Evolutionary conservation across 1,140 invertebrate genomes (phyloP), one percentile per base, ranked within the genome.

Genomic region (Forficula auricularia): DNA sequence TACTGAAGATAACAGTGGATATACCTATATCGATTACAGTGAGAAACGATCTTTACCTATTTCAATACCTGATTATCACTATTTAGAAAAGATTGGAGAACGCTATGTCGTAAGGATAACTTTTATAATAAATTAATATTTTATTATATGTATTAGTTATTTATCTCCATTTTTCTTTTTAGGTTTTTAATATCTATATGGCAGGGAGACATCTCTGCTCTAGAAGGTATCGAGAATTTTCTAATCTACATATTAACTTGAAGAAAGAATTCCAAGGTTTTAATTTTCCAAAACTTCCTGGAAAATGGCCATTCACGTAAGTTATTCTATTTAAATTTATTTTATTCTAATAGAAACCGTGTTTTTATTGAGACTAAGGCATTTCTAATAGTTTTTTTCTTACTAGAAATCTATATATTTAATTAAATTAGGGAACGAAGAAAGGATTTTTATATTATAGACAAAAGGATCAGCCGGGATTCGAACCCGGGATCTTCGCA

Each of bases 151-250:
- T 42, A 16, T 22, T 40, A 19, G 3, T 8, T 3, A 19, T 35
- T 12, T 36, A 22, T 36, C 19, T 47, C 19, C 35, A 22, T 32
- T 31, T 47, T 48, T 36, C 40, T 45, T 57, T 59, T 34, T 51
- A 72, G 69, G 73, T 94, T 1, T 99, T 88, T 64, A 98, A 98
- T 60, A 95, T 98, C 46, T 94, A 98, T 60, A 98, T 99, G 92
- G 94, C 95, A 19, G 94, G 94, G 0, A 64, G 94, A 35, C 94
- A 98, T 61, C 66, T 99, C 18, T 98, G 95, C 59, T 96, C 91
- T 20, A 67, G 94, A 37, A 69, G 95, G 31, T 99, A 98, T 60
- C 73, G 90, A 39, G 94, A 98, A 65, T 98, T 98, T 60, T 77
- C 86, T 12, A 81, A 82, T 44, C 61, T 98, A 38, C 85, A 98